Evolutionary conservation across 2,113 vertebrate species (phyloP), one percentile per base, ranked within the genome.

Genomic region (Cinclus mexicanus): DNA sequence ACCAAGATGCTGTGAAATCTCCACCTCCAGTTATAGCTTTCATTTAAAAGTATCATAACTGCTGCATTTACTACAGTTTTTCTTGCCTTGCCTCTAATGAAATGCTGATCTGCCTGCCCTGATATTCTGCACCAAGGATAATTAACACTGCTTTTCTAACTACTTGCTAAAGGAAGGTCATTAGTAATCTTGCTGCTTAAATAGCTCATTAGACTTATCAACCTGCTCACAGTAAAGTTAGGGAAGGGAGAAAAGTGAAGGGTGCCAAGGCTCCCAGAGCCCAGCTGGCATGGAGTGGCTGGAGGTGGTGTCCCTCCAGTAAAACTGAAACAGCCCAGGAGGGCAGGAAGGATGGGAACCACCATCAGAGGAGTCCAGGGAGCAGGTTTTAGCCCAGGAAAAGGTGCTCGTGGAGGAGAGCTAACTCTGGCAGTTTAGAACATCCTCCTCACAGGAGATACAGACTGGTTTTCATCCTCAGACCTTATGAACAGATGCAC

Each of bases 131-230:
- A 81, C 72, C 68, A 37, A 9, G 6, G 33, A 68, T 81, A 93
- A 96, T 96, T 94, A 96, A 93, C 83, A 53, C n/a, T 78, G 72
- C 63, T 90, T 75, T 67, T 55, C 35, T 93, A 95, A 83, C 75
- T 93, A 26, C 85, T 71, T 83, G 72, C 86, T 92, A 94, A 92
- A 86, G 60, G 80, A 93, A 97, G 72, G 76, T 78, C 60, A 81
- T 96, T 92, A 94, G 55, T 87, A 92, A 81, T 80, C 85, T 74
- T 64, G 60, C 68, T 89, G 85, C 80, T 90, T 83, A 92, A 93
- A 81, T 28, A 93, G 88, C 94, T 95, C 88, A 78, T 94, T 84
- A 95, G 79, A 75, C 70, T 84, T 89, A 89, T 83, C 76, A 75
- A 7, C 59, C 63, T 76, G 24, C 71, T 90, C 49, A 29, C 29